Conservation (phyloP, 2,797 vertebrate genomes). For the Phylloscopus collybita region DNA sequence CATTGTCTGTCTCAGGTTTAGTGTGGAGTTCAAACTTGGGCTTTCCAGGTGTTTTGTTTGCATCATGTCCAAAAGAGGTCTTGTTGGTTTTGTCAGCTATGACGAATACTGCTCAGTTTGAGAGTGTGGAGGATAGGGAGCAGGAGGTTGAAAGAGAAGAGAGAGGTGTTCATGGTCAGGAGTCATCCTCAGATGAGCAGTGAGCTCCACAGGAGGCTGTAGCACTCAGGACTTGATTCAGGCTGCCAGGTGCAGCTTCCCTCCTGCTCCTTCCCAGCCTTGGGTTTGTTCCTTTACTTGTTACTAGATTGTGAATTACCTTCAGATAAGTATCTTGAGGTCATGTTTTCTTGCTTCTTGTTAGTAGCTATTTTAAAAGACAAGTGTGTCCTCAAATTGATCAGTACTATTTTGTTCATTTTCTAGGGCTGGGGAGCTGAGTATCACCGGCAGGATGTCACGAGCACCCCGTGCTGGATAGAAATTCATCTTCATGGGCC, state of each 20-base stretch:
- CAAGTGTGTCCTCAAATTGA: background rate
- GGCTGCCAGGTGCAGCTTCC: background rate
- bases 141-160: background rate
- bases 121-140: background rate
- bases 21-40: background rate
- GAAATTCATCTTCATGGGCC: constrained; percentile 91
- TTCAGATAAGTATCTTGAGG: background rate
- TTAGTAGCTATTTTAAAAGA: background rate
- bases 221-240: background rate
- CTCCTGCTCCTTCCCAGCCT: background rate
- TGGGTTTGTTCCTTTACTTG: background rate
- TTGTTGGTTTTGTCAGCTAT: background rate
- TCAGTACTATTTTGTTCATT: background rate
- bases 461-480: constrained; percentile 91
- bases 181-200: background rate
- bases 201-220: background rate
- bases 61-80: background rate
- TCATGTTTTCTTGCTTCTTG: background rate
- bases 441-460: constrained; percentile 89
- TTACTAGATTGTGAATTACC: background rate
- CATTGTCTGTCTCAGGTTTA: background rate
- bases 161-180: background rate
- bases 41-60: background rate
- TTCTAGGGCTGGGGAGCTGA: constrained; percentile 89
- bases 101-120: background rate